Evolutionary conservation across 2,888 invertebrate species (phyloP).

Genomic region (Mythimna pallens): DNA sequence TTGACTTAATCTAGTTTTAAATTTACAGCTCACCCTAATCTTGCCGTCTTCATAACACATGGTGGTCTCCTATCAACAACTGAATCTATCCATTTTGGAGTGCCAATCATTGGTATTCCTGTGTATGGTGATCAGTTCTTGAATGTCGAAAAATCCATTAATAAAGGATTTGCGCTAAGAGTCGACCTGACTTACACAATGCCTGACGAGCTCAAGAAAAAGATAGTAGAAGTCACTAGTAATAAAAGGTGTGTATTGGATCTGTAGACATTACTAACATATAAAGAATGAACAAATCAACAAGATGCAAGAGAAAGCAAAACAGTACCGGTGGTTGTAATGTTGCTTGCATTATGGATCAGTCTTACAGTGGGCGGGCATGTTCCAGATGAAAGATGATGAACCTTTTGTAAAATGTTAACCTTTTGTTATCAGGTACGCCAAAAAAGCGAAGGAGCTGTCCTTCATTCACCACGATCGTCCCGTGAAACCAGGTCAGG

Average conservation of each 20-base stretch:
- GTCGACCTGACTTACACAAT: conserved; percentile 68
- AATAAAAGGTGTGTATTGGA: conserved; percentile 65
- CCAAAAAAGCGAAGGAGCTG: conserved; percentile 56
- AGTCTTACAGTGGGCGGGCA: too few species aligned
- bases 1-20: background rate
- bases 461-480: conserved; percentile 73
- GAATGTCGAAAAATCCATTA: conserved; percentile 68
- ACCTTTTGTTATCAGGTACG: conserved; percentile 57
- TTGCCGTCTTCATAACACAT: conserved; percentile 72
- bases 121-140: conserved; percentile 73
- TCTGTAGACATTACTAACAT: background rate
- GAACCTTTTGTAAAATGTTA: background rate
- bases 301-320: too few species aligned
- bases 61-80: conserved; percentile 75
- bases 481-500: conserved; percentile 88
- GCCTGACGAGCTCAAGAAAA: conserved; percentile 62
- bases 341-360: background rate
- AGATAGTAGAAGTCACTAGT: conserved; percentile 65
- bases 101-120: conserved; percentile 76
- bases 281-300: too few species aligned
- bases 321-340: too few species aligned
- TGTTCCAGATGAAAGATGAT: background rate
- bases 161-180: conserved; percentile 69
- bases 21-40: conserved; percentile 72
- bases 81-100: conserved; percentile 73